Conservation (phyloP, 2,888 invertebrate genomes). For the Agrochola lota region DNA sequence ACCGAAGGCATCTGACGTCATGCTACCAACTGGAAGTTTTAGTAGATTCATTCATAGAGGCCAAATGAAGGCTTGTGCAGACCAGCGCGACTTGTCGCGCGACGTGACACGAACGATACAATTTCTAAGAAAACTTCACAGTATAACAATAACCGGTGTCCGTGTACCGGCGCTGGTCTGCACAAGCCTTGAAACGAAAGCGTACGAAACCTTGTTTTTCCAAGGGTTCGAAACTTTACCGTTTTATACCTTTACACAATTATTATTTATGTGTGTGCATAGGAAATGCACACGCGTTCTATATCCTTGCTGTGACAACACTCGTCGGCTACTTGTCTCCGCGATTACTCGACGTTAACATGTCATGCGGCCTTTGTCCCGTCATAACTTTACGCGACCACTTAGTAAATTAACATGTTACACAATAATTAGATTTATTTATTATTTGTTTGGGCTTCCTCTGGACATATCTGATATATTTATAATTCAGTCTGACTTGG, state of each 20-base stretch:
- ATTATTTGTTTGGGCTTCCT: neutral
- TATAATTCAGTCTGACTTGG: neutral
- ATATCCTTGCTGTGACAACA: neutral
- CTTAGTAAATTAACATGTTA: neutral
- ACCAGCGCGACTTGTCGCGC: no score
- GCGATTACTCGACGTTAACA: neutral
- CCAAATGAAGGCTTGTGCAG: no score
- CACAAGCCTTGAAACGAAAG: no score
- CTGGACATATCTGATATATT: neutral
- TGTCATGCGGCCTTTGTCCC: neutral
- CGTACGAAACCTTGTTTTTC: neutral
- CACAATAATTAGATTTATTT: neutral
- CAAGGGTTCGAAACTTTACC: neutral
- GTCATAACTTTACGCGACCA: neutral
- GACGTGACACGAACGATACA: no score
- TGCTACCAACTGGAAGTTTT: neutral
- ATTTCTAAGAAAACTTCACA: no score
- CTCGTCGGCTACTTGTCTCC: neutral
- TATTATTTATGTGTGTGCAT: neutral
- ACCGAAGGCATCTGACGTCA: no score
- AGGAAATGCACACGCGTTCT: no score
- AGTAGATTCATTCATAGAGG: constrained; percentile 9
- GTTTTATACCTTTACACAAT: neutral
- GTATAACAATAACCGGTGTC: no score
- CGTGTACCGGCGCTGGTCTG: no score